Evolutionary conservation across 1,140 invertebrate species (phyloP), one percentile per base, ranked within the genome.

Genomic region (Callitettix versicolor): DNA sequence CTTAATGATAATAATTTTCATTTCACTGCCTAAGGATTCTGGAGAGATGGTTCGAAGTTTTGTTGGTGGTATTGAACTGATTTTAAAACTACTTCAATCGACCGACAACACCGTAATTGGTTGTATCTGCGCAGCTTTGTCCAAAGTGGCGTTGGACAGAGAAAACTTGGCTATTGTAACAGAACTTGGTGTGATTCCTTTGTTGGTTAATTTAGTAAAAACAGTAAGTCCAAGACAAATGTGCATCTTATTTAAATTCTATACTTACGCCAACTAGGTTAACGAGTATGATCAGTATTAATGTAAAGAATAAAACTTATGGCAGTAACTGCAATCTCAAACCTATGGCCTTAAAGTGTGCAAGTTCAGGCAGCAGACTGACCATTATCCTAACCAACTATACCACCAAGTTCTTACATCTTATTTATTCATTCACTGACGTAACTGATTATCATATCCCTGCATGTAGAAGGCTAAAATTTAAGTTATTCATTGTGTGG

Each of bases 81-180:
- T 92, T 0, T 91, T 95, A 6, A 85, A 83, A 58, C 72, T 95
- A 12, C 71, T 95, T 1, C 84, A 88, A 63, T 91, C 86, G 1
- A 74, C 81, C 20, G 80, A 93, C 63, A 79, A 76, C 38, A 73
- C 82, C 51, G 91, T 95, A 0, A 68, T 94, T 11, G 85, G 88
- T 0, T 85, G 87, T 1, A 85, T 89, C 0, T 93, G 91, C 68
- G 87, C 90, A 0, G 88, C 88, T 1, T 88, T 95, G 17, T 85
- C 90, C 0, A 85, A 86, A 47, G 92, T 96, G 46, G 91, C 91
- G 0, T 80, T 78, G 58, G 89, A 95, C 70, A 76, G 83, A 30
- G 91, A 95, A 67, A 97, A 95, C 73, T 72, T 97, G 50, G 92
- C 90, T 1, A 89, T 97, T 9, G 82, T 97, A 11, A 93, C 90